phyloP scores from a whole-genome alignment of 2,113 vertebrate genomes.

The Apteryx owenii region DNA sequence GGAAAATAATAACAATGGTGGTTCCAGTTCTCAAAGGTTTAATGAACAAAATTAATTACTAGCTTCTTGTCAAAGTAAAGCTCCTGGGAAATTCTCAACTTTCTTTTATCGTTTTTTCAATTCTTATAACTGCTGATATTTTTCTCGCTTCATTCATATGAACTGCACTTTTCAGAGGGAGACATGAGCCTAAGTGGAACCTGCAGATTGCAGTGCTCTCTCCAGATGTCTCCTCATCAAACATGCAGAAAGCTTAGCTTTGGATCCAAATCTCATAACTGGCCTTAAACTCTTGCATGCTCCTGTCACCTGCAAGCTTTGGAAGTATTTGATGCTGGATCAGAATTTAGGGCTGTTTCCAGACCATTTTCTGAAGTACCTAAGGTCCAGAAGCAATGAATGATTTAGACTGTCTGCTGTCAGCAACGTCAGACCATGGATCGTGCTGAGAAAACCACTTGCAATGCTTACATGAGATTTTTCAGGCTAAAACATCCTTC shows the following conservation, averaged over 20 bases:
- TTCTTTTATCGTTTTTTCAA: neutral
- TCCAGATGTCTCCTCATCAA: neutral
- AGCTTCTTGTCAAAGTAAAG: neutral
- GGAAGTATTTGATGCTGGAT: neutral
- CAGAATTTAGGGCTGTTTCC: neutral
- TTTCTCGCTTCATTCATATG: neutral
- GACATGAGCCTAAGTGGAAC: neutral
- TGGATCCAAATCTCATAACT: neutral
- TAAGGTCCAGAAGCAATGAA: neutral
- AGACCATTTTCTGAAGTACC: neutral
- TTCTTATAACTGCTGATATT: neutral
- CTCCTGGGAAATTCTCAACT: neutral
- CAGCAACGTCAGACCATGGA: neutral
- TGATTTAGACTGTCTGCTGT: neutral
- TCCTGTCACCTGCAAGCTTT: neutral
- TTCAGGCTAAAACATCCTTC: neutral
- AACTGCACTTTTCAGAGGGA: neutral
- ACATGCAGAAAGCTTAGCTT: neutral
- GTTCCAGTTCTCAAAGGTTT: neutral
- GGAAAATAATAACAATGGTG: neutral
- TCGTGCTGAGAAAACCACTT: neutral
- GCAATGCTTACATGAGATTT: neutral
- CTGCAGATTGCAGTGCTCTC: neutral
- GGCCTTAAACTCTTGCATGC: neutral
- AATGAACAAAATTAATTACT: neutral